phyloP scores from a whole-genome alignment of 2,888 invertebrate genomes.

The Himalopsyche tibetana region DNA sequence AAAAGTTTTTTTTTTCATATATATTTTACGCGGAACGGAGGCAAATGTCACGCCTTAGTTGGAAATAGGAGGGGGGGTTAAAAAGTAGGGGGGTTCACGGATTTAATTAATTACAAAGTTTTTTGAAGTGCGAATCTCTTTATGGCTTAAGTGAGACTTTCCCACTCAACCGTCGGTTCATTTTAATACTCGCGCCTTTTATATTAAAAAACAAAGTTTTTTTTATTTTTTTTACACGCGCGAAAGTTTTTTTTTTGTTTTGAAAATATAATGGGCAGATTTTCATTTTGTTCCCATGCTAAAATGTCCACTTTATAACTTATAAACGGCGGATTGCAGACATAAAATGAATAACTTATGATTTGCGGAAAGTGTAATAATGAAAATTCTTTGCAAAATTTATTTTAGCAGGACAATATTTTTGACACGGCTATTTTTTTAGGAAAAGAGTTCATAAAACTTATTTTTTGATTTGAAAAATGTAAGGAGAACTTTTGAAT shows the following conservation, averaged over 20 bases:
- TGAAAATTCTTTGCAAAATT: slow-evolving; percentile 23
- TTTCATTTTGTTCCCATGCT: slow-evolving; percentile 31
- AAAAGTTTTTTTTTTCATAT: slow-evolving; percentile 53
- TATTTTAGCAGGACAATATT: neutral
- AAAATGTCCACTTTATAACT: slow-evolving; percentile 43
- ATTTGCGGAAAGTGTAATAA: slow-evolving; percentile 27
- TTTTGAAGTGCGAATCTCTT: slow-evolving; percentile 58
- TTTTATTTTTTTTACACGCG: slow-evolving; percentile 39
- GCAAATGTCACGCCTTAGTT: slow-evolving; percentile 52
- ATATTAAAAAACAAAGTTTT: slow-evolving; percentile 43
- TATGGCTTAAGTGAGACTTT: slow-evolving; percentile 56
- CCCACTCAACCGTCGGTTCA: slow-evolving; percentile 59
- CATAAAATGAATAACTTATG: slow-evolving; percentile 38
- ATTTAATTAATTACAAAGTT: slow-evolving; percentile 63
- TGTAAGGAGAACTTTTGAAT: too few species aligned
- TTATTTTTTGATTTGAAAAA: too few species aligned
- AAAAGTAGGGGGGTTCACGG: slow-evolving; percentile 42
- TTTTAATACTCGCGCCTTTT: slow-evolving; percentile 48
- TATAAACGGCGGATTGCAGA: slow-evolving; percentile 42
- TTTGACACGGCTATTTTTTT: too few species aligned
- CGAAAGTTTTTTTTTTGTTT: slow-evolving; percentile 44
- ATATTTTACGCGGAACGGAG: slow-evolving; percentile 51
- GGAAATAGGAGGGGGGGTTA: slow-evolving; percentile 31
- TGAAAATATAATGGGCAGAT: slow-evolving; percentile 38
- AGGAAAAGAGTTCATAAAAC: too few species aligned